Evolutionary conservation across 2,113 vertebrate genomes (phyloP), one percentile per base, ranked within the genome.

Genomic region (Arizona elegans): DNA sequence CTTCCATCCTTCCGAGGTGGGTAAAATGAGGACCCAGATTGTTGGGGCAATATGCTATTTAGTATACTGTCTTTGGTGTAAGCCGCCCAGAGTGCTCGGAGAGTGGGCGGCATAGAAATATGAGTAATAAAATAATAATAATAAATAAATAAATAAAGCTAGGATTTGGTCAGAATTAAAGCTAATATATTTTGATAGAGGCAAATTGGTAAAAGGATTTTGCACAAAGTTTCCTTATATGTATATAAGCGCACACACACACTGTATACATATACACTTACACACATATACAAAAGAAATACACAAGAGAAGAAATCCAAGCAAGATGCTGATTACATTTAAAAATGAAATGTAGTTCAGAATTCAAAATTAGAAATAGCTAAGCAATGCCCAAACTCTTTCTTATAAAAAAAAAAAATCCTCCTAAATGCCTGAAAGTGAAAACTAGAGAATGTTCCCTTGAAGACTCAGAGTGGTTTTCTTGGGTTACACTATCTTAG

Each of bases 111-210:
- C 38, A 43, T 43, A 43, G 38, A 43, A 43, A 43, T 43, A 43
- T 43, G 38, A 43, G 2, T 43, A 43, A 43, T 43, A 43, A 43
- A 43, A 43, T 43, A 43, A 43, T 43, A 43, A 43, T 43, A 43
- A 43, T 43, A 43, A 43, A 43, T 43, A 38, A 38, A 38, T 38
- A 43, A 43, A 43, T 43, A 43, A 92, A 92, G 26, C 21, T 89
- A 90, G 29, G 7, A 85, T 59, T 38, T 62, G 23, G 88, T 90
- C 55, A 91, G n/a, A 93, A 91, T 91, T 54, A 86, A 93, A 21
- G 23, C 29, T 65, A 91, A 92, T 70, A 92, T 91, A 91, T 91
- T 91, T 94, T 94, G 87, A 19, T 43, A 59, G 86, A 91, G 52
- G 43, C 9, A 85, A 91, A 26, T 43, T 89, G 29, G 93, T 91